Conservation (phyloP, 2,797 vertebrate species). For the Otus scops region DNA sequence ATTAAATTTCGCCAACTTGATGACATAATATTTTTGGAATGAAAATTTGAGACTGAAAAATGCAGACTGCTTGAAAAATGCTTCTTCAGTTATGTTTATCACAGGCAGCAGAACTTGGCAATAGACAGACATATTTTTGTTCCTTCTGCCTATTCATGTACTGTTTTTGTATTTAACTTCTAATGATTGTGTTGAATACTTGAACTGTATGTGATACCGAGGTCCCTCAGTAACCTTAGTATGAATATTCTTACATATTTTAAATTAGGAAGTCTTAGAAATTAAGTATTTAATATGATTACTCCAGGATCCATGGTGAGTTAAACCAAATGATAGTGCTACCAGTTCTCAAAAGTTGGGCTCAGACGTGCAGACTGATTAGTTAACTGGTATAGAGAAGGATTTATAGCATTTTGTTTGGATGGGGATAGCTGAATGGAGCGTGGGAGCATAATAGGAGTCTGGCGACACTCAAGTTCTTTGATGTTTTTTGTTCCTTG, state of each 20-base stretch:
- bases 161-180: neutral
- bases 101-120: neutral
- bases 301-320: neutral
- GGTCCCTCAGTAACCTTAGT: neutral
- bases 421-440: neutral
- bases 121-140: neutral
- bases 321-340: neutral
- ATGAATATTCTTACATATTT: neutral
- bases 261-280: neutral
- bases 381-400: neutral
- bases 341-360: neutral
- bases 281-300: neutral
- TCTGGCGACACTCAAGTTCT: neutral
- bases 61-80: neutral
- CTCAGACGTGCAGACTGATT: neutral
- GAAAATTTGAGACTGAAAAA: neutral
- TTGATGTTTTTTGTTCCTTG: neutral
- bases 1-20: neutral
- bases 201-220: neutral
- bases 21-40: neutral
- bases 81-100: neutral
- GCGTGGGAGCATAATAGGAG: neutral
- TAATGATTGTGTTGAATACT: neutral
- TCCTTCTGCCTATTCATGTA: neutral
- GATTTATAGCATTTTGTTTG: constrained; percentile 23